These are phyloP conservation scores for Bubo bubo DNA, from an alignment of 2,113 vertebrate genomes.

Conservation along the genomic window DNA sequence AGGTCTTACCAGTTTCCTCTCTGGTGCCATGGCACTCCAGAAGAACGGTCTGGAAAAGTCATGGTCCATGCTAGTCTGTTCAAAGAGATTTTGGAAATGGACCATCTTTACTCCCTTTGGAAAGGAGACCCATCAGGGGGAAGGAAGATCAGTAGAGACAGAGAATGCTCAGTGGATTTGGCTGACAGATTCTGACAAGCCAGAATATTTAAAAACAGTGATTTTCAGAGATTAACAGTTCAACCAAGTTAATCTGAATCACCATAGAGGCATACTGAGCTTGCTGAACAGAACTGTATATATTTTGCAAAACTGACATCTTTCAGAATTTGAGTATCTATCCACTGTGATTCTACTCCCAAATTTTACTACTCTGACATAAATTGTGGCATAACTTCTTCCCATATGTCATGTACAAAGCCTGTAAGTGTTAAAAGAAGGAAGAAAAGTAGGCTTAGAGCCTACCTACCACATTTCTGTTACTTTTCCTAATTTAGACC, in stretches of 20 bases:
- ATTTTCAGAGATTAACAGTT: neutral
- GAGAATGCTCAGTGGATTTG: neutral
- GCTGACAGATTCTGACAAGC: neutral
- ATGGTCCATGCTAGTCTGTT: neutral
- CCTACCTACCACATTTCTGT: neutral
- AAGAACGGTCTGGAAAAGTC: neutral
- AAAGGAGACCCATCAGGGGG: neutral
- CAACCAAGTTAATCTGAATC: slow-evolving; percentile 4
- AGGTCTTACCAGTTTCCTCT: neutral
- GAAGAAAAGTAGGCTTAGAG: neutral
- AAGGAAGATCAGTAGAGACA: neutral
- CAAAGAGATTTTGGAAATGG: neutral
- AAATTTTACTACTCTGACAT: neutral
- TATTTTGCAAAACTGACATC: slow-evolving; percentile 6
- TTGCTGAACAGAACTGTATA: neutral
- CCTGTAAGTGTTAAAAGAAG: neutral
- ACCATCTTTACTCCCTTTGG: neutral
- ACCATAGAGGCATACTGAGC: neutral
- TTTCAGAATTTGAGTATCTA: slow-evolving; percentile 9
- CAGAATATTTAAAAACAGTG: neutral
- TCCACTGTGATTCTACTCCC: neutral
- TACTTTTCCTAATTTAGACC: neutral
- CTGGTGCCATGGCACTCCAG: neutral
- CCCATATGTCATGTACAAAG: neutral
- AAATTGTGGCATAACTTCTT: slow-evolving; percentile 3